Conservation (phyloP, 2,113 vertebrate genomes). For the Xenopus laevis region DNA sequence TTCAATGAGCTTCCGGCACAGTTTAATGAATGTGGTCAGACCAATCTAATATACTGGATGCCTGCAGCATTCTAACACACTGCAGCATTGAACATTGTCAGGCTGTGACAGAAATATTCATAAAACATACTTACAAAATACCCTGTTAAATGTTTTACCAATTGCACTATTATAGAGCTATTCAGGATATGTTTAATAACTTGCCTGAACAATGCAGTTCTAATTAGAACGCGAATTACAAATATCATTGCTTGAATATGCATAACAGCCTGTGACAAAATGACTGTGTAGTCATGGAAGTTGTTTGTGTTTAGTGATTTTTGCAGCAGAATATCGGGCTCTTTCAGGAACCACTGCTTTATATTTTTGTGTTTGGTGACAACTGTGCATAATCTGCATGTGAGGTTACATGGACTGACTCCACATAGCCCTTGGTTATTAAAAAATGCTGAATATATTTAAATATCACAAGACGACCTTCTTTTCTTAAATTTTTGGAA, state of each 20-base stretch:
- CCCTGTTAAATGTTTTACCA: slow-evolving; percentile 21
- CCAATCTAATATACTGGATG: slow-evolving; percentile 13
- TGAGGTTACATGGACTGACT: no score
- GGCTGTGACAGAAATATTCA: slow-evolving; percentile 29
- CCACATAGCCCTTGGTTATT: no score
- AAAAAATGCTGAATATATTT: no score
- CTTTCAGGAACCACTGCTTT: no score
- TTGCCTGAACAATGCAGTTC: slow-evolving; percentile 45
- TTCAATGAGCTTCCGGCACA: slow-evolving; percentile 7
- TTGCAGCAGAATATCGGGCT: no score
- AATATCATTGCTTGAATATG: slow-evolving; percentile 14
- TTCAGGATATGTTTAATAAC: slow-evolving; percentile 41
- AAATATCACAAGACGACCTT: no score
- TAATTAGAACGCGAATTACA: slow-evolving; percentile 32
- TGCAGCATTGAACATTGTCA: not conserved
- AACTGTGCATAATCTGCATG: no score
- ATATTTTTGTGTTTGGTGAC: no score
- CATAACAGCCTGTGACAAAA: slow-evolving; percentile 15
- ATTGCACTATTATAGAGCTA: slow-evolving; percentile 28
- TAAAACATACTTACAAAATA: slow-evolving; percentile 11
- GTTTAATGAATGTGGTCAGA: slow-evolving; percentile 25
- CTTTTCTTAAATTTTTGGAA: no score
- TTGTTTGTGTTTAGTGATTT: slow-evolving; percentile 10
- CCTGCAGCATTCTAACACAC: not conserved
- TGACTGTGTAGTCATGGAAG: not conserved